Evolutionary conservation across 1,140 invertebrate species (phyloP).

Genomic region (Rhopalosiphum padi): DNA sequence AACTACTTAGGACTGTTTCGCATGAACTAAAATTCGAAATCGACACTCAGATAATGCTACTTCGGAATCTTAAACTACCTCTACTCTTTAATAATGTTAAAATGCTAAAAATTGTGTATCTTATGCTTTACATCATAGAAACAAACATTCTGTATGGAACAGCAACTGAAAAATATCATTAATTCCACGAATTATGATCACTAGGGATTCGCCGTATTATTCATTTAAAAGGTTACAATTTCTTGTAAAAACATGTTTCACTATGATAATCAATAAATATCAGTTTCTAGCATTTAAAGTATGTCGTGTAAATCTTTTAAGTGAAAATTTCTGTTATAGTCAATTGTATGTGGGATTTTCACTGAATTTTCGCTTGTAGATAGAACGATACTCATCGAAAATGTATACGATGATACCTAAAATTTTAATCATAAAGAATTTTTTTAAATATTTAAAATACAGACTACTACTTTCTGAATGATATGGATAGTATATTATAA

Average conservation of each 20-base stretch:
- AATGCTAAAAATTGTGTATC: not conserved
- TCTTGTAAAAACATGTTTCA: not conserved
- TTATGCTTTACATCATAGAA: not conserved
- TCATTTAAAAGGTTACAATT: not conserved
- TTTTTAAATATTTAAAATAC: not conserved
- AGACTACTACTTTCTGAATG: not conserved
- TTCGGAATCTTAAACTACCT: not conserved
- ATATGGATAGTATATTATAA: not conserved
- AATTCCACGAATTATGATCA: too few species aligned
- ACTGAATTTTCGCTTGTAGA: too few species aligned
- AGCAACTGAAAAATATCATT: not conserved
- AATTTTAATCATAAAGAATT: too few species aligned
- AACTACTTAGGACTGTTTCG: not conserved
- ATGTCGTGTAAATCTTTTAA: not conserved
- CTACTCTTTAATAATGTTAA: not conserved
- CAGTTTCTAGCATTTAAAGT: not conserved
- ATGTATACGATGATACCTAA: too few species aligned
- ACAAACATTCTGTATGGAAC: fast-evolving
- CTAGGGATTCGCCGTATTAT: not conserved
- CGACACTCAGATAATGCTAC: not conserved
- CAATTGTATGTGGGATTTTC: not conserved
- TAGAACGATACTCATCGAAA: too few species aligned
- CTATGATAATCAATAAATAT: too few species aligned
- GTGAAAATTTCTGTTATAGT: not conserved
- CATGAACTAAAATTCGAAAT: not conserved